Conservation (phyloP, 2,888 invertebrate genomes). For the Drosophila flavopinicola region DNA sequence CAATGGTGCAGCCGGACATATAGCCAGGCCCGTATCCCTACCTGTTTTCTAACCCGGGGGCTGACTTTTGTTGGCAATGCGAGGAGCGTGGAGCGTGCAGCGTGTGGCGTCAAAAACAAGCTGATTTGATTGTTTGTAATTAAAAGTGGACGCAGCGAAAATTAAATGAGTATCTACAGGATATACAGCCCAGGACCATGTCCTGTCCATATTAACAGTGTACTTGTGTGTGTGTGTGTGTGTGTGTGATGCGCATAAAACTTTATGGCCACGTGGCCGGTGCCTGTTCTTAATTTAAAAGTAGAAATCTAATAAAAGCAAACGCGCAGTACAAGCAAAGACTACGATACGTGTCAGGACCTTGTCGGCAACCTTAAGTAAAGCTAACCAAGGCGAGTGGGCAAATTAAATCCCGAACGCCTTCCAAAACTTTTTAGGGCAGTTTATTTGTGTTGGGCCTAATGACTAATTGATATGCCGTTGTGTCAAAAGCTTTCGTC, state of each 20-base stretch:
- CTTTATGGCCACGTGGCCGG: conserved; percentile 64
- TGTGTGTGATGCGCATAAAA: conserved; percentile 54
- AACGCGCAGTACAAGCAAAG: conserved; percentile 25
- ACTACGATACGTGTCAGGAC: conserved; percentile 27
- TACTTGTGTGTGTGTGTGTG: conserved; percentile 1
- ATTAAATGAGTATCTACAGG: conserved; percentile 70
- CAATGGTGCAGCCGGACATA: conserved; percentile 19
- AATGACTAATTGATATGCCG: conserved; percentile 56
- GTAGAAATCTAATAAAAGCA: conserved; percentile 61
- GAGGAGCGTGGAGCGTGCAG: conserved; percentile 20
- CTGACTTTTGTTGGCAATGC: conserved; percentile 24
- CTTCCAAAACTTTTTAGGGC: conserved; percentile 27
- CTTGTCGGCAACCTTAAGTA: conserved; percentile 3
- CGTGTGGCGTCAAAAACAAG: conserved; percentile 54
- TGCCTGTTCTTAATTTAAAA: conserved; percentile 66
- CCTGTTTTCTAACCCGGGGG: background rate
- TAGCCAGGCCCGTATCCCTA: background rate
- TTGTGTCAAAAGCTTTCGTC: conserved; percentile 41
- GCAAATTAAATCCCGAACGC: conserved; percentile 33
- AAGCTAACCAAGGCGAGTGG: conserved; percentile 4
- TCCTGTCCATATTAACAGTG: conserved; percentile 9
- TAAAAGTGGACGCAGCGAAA: conserved; percentile 75
- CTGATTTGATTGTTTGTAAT: conserved; percentile 81
- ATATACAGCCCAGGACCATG: conserved; percentile 12
- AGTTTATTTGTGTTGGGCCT: conserved; percentile 39